These are phyloP conservation scores for Sturnira hondurensis DNA, from an alignment of 2,113 vertebrate genomes.

Conservation along the genomic window DNA sequence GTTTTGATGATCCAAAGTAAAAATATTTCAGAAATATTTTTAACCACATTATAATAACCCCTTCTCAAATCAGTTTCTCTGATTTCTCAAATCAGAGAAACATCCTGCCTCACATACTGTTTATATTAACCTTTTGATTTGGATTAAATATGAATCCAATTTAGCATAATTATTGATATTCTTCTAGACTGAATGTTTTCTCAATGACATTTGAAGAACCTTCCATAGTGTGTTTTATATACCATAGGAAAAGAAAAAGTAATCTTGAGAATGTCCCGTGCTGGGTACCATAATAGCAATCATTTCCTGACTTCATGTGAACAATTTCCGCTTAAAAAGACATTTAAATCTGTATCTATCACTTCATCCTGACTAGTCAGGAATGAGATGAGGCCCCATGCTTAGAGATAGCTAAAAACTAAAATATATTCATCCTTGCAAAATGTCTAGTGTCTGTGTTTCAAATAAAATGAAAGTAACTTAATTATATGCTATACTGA, in stretches of 20 bases:
- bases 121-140: conserved; percentile 22
- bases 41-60: neutral
- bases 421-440: conserved; percentile 35
- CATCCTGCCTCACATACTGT: neutral
- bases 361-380: neutral
- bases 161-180: conserved; percentile 13
- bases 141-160: neutral
- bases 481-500: neutral
- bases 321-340: neutral
- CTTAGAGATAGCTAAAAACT: neutral
- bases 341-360: neutral
- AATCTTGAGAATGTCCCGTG: neutral
- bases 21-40: neutral
- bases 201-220: neutral
- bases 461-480: conserved; percentile 31
- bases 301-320: neutral
- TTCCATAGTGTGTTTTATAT: neutral
- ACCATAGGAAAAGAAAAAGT: neutral
- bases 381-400: neutral
- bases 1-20: neutral
- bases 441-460: conserved; percentile 10
- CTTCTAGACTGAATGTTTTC: neutral
- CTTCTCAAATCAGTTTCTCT: conserved; percentile 26
- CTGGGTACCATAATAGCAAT: neutral
- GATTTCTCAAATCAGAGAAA: too few relatives aligned